Percentiles rank a stretch among this genome's conserved stretches.
These are phyloP conservation scores for Saccopteryx leptura DNA, from an alignment of 2,113 vertebrate genomes.

Conservation along the genomic window DNA sequence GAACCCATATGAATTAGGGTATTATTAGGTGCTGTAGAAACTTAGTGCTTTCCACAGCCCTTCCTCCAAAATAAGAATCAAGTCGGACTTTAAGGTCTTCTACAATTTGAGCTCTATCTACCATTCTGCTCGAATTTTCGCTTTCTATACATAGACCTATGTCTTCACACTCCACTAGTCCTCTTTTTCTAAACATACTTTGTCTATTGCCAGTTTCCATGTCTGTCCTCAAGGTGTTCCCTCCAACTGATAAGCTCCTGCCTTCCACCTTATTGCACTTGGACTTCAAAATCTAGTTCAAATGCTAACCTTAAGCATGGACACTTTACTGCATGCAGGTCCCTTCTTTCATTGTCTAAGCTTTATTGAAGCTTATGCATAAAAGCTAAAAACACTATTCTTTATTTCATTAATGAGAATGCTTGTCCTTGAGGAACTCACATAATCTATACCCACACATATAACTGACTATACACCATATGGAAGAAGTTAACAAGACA, in stretches of 20 bases:
- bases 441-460: not conserved
- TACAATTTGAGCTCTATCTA: not conserved
- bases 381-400: not conserved
- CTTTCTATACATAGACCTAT: not conserved
- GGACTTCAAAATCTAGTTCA: not conserved
- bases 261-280: not conserved
- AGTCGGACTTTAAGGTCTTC: not conserved
- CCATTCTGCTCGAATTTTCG: not conserved
- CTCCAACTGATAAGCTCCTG: not conserved
- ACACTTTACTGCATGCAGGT: conserved; percentile 5
- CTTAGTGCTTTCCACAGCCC: not conserved
- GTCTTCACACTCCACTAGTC: not conserved
- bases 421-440: not conserved
- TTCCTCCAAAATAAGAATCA: conserved; percentile 4
- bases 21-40: not conserved
- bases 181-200: not conserved
- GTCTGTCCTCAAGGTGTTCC: not conserved
- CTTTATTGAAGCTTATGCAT: not conserved
- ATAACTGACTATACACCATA: not conserved
- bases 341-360: not conserved
- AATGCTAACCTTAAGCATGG: not conserved
- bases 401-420: not conserved
- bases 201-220: not conserved
- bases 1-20: not conserved
- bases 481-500: not conserved